These are phyloP conservation scores for Dendropsophus ebraccatus DNA, from an alignment of 2,113 vertebrate genomes.

Conservation along the genomic window DNA sequence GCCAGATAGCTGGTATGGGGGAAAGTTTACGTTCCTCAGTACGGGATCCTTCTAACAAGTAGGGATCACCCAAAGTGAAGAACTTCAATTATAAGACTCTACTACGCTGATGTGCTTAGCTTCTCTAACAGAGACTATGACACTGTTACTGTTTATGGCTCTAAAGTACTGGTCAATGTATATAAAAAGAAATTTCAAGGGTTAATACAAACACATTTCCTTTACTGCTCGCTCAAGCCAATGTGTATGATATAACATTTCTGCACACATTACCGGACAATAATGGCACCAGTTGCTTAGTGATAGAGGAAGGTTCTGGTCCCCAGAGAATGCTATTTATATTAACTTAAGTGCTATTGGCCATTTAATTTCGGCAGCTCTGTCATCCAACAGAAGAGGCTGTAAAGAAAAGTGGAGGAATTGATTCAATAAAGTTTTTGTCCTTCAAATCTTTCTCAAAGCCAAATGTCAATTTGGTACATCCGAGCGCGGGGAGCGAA, in stretches of 20 bases:
- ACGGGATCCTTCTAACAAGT: too few species aligned
- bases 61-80: too few species aligned
- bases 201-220: too few species aligned
- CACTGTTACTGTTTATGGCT: too few species aligned
- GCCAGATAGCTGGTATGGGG: too few species aligned
- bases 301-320: conserved; percentile 10
- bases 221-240: background rate
- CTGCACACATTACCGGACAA: background rate
- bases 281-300: conserved; percentile 31
- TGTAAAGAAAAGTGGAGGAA: conserved; percentile 15
- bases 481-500: background rate
- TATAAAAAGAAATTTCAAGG: too few species aligned
- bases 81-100: too few species aligned
- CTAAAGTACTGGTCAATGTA: too few species aligned
- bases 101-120: too few species aligned
- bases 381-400: background rate
- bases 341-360: conserved; percentile 52
- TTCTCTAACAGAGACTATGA: too few species aligned
- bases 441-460: conserved; percentile 37
- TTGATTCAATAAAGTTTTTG: conserved; percentile 52
- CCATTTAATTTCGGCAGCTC: conserved; percentile 38
- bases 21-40: too few species aligned
- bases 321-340: conserved; percentile 42
- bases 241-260: background rate
- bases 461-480: conserved; percentile 31